phyloP scores from a whole-genome alignment of 2,797 vertebrate species.

The Ambastaia sidthimunki region DNA sequence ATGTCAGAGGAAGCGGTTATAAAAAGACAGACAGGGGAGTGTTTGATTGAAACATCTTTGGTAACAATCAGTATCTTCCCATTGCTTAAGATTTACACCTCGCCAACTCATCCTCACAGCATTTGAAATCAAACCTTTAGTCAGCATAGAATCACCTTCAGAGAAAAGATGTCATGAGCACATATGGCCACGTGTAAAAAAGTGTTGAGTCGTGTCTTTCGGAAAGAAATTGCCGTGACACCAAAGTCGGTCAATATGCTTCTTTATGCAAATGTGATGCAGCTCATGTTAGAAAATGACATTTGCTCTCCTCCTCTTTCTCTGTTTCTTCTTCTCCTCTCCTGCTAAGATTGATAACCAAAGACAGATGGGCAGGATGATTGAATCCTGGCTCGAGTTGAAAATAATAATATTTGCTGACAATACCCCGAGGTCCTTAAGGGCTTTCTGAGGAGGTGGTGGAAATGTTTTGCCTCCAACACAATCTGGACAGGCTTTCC shows the following conservation, averaged over 20 bases:
- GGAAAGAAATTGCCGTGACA: constrained; percentile 14
- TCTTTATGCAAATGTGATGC: constrained; percentile 29
- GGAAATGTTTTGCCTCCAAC: constrained; percentile 44
- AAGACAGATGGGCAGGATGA: constrained; percentile 67
- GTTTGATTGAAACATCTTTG: neutral
- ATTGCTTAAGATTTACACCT: no score
- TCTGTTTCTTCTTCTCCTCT: constrained; percentile 19
- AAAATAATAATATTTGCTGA: constrained; percentile 68
- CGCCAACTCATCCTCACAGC: no score
- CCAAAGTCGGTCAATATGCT: constrained; percentile 10
- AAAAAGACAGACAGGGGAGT: neutral
- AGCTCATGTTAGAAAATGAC: constrained; percentile 4
- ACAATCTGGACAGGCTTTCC: constrained; percentile 33
- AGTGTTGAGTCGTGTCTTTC: constrained; percentile 22
- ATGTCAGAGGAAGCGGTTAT: constrained; percentile 5
- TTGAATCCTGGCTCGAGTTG: constrained; percentile 63
- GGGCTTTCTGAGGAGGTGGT: constrained; percentile 51
- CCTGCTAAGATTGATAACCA: constrained; percentile 67
- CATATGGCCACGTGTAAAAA: constrained; percentile 8
- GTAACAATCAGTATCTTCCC: neutral
- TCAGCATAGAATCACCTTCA: constrained; percentile 19
- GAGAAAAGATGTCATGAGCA: constrained; percentile 2
- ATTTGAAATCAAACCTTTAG: neutral
- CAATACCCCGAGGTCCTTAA: constrained; percentile 57
- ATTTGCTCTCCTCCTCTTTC: neutral